Base-by-base conservation (phyloP, 2,113 vertebrate genomes). In the Phocoena sinus region DNA sequence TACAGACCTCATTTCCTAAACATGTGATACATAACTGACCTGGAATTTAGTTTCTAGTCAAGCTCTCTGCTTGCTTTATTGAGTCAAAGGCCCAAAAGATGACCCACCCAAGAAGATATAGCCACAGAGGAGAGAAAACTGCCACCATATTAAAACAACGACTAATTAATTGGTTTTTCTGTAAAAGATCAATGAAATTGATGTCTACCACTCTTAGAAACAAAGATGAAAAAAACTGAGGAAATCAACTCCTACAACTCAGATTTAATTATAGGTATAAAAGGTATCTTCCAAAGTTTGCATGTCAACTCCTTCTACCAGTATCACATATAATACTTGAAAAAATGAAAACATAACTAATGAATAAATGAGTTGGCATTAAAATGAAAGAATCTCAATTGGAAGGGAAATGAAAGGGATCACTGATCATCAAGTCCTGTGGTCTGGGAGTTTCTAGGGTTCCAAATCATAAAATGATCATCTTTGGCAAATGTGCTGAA, bases 41-140 rank as follows among this genome's bases (percentile, higher is more conserved):
- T 68, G 62, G 38, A 97, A 90, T 33, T 94, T 80, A 58, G 41
- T 79, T 95, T 84, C 82, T 80, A 20, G 68, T 68, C 68, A 95
- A 95, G 23, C 6, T 91, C 33, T 79, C 56, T 83, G 36, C 41
- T 90, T 93, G 82, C 14, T 56, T 94, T 89, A 85, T 53, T 68
- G n/a, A 86, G 5, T 33, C 26, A 31, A 94, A 93, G 63, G 56
- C 13, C 67, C 62, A 65, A 76, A 63, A 58, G 17, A 93, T 81
- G 53, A 90, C 41, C 31, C 38, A 81, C 5, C 17, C 73, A 76
- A 93, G 67, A 86, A 90, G 33, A 56, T 12, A 70, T 4, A 73
- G 68, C 3, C 5, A 62, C 31, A 53, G 11, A 84, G 17, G 10
- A 92, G 47, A 81, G 41, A 85, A 94, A 92, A 82, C n/a, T 86